Evolutionary conservation across 2,797 vertebrate genomes (phyloP), one percentile per base, ranked within the genome.

Genomic region (Artibeus lituratus): DNA sequence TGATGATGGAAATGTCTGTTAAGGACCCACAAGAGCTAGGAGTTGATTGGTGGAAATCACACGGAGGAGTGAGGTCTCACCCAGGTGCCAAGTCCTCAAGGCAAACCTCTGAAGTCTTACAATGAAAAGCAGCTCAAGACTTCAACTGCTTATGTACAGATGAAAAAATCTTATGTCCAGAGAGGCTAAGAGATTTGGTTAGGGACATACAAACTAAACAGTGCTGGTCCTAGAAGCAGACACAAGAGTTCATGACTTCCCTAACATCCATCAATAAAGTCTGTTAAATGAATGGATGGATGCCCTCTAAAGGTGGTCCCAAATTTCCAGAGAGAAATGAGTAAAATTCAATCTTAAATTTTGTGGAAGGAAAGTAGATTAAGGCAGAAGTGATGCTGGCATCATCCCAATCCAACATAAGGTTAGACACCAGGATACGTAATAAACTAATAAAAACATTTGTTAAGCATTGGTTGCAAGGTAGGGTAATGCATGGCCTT

Each of bases 401-500:
- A 73, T 80, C 21, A 82, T 87, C 35, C 11, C 77, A 85, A 72
- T 18, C 85, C 53, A 83, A 29, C 57, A 9, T 47, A 69, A 91
- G 69, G 29, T 44, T 59, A 67, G n/a, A 72, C 35, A 81, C 42
- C 12, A 73, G 88, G 44, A 87, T 85, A 77, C 42, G 26, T 65
- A 65, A 96, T 65, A 94, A 82, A 93, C 44, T 62, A 93, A 86
- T 78, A 82, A 59, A 92, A 81, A 90, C 47, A 62, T 73, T 88
- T 94, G 39, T 76, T 82, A 96, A 92, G 42, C 69, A 53, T 76
- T 65, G 24, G 51, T 81, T 97, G 91, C 76, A 86, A 78, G 85
- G 93, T 77, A 86, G 57, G 96, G 70, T 49, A 86, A 91, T 62
- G 51, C 70, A 84, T 91, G 51, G 10, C 47, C 37, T 97, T 97